Evolutionary conservation across 2,797 vertebrate genomes (phyloP).

Genomic region (Sardinella longiceps): DNA sequence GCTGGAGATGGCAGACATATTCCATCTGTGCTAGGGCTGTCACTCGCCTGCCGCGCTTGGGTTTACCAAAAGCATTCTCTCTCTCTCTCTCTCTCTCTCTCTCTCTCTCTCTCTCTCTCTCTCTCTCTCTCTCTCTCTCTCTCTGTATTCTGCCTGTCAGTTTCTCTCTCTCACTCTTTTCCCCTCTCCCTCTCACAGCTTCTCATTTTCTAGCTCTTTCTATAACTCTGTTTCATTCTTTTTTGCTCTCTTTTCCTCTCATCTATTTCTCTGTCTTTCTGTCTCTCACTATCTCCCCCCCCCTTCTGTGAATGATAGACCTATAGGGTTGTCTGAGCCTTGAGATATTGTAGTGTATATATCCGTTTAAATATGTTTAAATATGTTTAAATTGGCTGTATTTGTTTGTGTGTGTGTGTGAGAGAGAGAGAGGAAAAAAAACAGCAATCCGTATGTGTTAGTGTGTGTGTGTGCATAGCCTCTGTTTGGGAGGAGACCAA

Average conservation of each 20-base stretch:
- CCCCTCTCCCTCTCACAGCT: too few species aligned
- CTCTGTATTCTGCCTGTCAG: too few species aligned
- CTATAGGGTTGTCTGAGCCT: too few species aligned
- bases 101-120: too few species aligned
- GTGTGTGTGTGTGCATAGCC: constrained; percentile 8
- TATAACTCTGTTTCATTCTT: background rate
- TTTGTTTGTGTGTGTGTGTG: background rate
- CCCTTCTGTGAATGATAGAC: background rate
- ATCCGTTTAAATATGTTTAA: background rate
- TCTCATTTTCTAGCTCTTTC: too few species aligned
- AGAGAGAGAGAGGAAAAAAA: too few species aligned
- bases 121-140: too few species aligned
- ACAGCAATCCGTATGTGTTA: constrained; percentile 11
- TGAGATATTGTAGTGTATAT: background rate
- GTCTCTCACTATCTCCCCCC: background rate
- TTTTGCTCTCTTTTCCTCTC: background rate
- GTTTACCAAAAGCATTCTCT: background rate
- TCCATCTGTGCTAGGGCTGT: constrained; percentile 13
- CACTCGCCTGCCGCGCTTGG: background rate
- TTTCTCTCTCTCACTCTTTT: too few species aligned
- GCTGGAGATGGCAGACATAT: constrained; percentile 7
- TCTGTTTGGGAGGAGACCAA: background rate
- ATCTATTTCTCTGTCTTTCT: background rate
- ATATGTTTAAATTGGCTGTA: background rate
- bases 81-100: background rate